phyloP scores from a whole-genome alignment of 2,113 vertebrate species.

The Lophochroa leadbeateri region DNA sequence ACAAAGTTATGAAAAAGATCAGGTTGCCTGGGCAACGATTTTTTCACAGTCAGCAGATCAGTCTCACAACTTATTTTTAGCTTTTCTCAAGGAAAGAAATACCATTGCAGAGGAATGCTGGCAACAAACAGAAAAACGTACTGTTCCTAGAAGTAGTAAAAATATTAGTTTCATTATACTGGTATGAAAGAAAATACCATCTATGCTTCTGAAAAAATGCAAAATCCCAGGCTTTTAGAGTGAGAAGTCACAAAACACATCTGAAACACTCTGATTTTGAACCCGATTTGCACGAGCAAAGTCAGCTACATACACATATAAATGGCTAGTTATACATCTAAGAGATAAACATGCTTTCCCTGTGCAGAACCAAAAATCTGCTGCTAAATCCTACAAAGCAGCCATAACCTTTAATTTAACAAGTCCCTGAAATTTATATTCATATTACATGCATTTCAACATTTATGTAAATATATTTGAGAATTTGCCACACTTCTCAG shows the following conservation, averaged over 20 bases:
- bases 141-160: background rate
- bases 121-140: background rate
- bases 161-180: background rate
- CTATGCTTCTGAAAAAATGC: background rate
- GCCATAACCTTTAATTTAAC: background rate
- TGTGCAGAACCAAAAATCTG: background rate
- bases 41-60: slow-evolving; percentile 55
- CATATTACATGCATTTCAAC: background rate
- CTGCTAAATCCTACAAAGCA: background rate
- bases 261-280: background rate
- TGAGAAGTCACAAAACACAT: background rate
- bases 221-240: background rate
- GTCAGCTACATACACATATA: background rate
- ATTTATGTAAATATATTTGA: background rate
- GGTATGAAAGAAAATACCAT: background rate
- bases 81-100: slow-evolving; percentile 11
- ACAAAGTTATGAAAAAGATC: slow-evolving; percentile 22
- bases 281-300: background rate
- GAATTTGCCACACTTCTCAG: background rate
- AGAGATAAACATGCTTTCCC: background rate
- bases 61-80: slow-evolving; percentile 46
- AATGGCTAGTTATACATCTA: background rate
- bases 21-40: slow-evolving; percentile 47
- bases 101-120: background rate
- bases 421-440: background rate